Conservation (phyloP, 1,140 invertebrate species). For the Luehdorfia chinensis region DNA sequence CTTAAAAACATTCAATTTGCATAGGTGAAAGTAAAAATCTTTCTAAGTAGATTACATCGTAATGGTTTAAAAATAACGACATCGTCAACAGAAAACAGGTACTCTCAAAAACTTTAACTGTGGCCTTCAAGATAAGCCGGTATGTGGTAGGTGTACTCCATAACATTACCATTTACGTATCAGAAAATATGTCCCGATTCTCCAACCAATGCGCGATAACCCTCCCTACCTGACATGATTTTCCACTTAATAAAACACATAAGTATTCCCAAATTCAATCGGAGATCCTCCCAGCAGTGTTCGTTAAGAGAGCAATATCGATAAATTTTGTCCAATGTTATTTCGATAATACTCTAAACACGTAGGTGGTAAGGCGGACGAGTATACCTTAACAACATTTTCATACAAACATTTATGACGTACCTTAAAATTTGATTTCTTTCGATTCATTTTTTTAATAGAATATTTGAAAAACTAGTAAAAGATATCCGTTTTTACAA, state of each 20-base stretch:
- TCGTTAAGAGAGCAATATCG: constrained; percentile 28
- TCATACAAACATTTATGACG: constrained; percentile 16
- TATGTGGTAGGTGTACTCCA: background rate
- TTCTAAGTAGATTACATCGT: too few relatives aligned
- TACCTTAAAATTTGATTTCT: background rate
- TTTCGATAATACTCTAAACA: constrained; percentile 28
- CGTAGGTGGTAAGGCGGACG: constrained; percentile 26
- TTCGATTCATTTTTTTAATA: too few relatives aligned
- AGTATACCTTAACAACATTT: constrained; percentile 15
- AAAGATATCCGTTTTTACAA: too few relatives aligned
- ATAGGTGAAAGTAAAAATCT: too few relatives aligned
- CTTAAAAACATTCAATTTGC: too few relatives aligned
- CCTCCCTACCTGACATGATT: constrained; percentile 26
- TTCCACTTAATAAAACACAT: constrained; percentile 29
- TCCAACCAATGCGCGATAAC: constrained; percentile 1
- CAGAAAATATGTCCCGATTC: background rate
- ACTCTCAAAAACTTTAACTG: too few relatives aligned
- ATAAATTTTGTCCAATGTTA: constrained; percentile 41
- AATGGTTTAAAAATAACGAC: too few relatives aligned
- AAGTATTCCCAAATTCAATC: constrained; percentile 30
- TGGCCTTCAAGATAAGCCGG: constrained; percentile 6
- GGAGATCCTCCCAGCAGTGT: constrained; percentile 18
- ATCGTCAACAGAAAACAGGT: too few relatives aligned
- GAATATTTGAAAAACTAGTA: too few relatives aligned
- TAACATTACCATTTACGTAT: constrained; percentile 10